Percentiles rank a stretch among this genome's conserved stretches.
Evolutionary conservation across 30 jellyfish, hydroid and myxozoan genomes (phyloP).

Genomic region (Morbakka virulenta): DNA sequence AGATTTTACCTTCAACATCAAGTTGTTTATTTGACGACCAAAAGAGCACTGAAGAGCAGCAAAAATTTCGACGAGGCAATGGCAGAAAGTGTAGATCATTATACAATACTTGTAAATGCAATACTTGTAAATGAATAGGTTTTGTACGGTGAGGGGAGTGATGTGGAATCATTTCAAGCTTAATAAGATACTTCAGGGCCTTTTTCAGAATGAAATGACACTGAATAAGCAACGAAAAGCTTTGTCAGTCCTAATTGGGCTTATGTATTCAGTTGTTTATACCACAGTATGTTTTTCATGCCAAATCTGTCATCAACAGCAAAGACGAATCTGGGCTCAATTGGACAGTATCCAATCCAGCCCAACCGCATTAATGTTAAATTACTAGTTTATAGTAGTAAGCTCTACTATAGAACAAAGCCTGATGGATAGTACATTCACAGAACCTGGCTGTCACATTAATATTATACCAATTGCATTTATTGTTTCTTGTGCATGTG

Average conservation of each 20-base stretch:
- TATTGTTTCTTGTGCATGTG: slow-evolving; percentile 2
- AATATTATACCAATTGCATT: neutral
- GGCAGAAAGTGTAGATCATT: too few species aligned
- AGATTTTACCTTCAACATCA: neutral
- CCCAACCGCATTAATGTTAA: neutral
- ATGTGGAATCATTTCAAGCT: slow-evolving; percentile 13
- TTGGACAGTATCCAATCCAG: neutral
- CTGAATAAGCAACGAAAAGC: neutral
- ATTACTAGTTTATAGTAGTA: slow-evolving; percentile 4
- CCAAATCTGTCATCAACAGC: slow-evolving; percentile 9
- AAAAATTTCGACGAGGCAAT: too few species aligned
- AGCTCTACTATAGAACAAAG: slow-evolving; percentile 27
- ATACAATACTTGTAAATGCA: too few species aligned
- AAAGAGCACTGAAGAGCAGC: too few species aligned
- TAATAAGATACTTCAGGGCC: neutral
- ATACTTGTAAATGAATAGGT: too few species aligned
- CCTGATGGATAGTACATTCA: slow-evolving; percentile 21
- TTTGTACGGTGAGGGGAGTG: too few species aligned
- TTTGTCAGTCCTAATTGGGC: neutral
- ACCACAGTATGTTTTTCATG: neutral
- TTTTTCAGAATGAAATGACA: neutral
- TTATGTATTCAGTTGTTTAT: slow-evolving; percentile 9
- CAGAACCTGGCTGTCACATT: neutral
- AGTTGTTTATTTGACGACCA: too few species aligned
- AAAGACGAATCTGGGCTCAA: neutral